These are phyloP conservation scores for Himalopsyche phryganea DNA, from an alignment of 1,140 invertebrate genomes.

Conservation along the genomic window DNA sequence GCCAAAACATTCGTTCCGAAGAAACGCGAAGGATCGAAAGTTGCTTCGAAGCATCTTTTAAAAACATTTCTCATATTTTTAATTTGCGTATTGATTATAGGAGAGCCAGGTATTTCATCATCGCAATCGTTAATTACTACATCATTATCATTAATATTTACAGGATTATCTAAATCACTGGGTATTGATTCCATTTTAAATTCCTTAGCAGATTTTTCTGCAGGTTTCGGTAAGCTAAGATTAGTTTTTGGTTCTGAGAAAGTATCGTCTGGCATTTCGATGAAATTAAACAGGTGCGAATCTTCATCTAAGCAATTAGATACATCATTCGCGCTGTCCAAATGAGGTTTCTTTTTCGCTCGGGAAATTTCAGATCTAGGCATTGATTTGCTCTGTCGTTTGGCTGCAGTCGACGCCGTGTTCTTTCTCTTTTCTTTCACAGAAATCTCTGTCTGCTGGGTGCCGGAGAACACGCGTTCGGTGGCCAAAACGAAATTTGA, in stretches of 20 bases:
- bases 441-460: constrained; percentile 43
- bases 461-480: constrained; percentile 55
- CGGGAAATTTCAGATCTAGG: not conserved
- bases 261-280: constrained; percentile 42
- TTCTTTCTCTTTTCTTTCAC: constrained; percentile 38
- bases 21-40: constrained; percentile 55
- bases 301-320: constrained; percentile 46
- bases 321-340: constrained; percentile 37
- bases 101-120: constrained; percentile 46
- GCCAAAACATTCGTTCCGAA: constrained; percentile 51
- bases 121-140: constrained; percentile 1
- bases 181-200: not conserved
- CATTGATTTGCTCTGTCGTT: constrained; percentile 32
- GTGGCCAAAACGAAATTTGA: constrained; percentile 77
- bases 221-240: not conserved
- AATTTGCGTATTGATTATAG: constrained; percentile 43
- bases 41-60: constrained; percentile 64
- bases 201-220: not conserved
- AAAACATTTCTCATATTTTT: constrained; percentile 54
- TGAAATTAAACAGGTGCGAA: constrained; percentile 49
- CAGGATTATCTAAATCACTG: not conserved
- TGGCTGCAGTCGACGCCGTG: not conserved
- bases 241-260: not conserved
- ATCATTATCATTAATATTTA: not conserved
- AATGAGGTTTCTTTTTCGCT: constrained; percentile 40